Percentiles rank a stretch among this genome's conserved stretches.
These are phyloP conservation scores for Todiramphus saurophagus DNA, from an alignment of 2,113 vertebrate species.

Conservation along the genomic window DNA sequence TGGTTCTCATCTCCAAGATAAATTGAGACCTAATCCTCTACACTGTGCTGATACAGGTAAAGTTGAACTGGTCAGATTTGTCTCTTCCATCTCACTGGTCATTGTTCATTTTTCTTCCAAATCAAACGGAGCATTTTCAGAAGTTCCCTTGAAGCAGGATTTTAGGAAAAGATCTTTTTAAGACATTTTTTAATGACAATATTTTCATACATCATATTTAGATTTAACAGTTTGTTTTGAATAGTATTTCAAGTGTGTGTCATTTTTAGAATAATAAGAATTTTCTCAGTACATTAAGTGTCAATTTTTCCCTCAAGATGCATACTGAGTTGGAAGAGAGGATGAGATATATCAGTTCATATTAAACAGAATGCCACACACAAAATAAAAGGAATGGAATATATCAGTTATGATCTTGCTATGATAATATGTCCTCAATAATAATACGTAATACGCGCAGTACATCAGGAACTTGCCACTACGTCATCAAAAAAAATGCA, in stretches of 20 bases:
- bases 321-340: background rate
- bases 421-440: background rate
- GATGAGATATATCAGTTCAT: background rate
- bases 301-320: background rate
- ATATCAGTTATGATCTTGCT: background rate
- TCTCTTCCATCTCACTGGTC: background rate
- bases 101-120: background rate
- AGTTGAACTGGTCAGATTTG: background rate
- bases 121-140: background rate
- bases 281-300: background rate
- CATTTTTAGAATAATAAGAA: background rate
- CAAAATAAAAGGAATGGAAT: background rate
- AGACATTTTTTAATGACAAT: background rate
- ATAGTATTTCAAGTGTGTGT: background rate
- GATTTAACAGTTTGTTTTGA: background rate
- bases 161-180: background rate
- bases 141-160: background rate
- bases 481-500: background rate
- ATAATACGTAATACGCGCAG: background rate
- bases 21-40: background rate
- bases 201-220: background rate
- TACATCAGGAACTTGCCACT: rapidly evolving
- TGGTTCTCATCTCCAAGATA: background rate
- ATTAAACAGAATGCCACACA: background rate
- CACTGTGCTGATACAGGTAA: background rate